Conservation (phyloP, 1,140 invertebrate genomes). For the Danaus melanippus region DNA sequence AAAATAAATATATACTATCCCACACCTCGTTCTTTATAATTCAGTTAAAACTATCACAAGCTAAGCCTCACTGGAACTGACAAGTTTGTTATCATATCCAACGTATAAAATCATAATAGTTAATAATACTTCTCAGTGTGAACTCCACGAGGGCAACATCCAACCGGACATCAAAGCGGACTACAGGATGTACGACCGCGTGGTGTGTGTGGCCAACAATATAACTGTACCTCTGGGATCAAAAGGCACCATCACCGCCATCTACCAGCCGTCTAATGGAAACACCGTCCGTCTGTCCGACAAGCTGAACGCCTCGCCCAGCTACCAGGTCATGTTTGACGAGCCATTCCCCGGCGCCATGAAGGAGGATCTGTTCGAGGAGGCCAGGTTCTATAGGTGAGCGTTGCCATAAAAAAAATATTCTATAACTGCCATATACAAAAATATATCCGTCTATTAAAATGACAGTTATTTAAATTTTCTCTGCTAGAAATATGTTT, state of each 20-base stretch:
- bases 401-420: neutral
- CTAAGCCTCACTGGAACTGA: too few species aligned
- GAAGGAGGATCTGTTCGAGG: slow-evolving; percentile 71
- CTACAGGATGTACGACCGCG: slow-evolving; percentile 85
- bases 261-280: slow-evolving; percentile 71
- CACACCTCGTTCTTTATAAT: too few species aligned
- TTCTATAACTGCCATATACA: neutral
- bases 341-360: slow-evolving; percentile 80
- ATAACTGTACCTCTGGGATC: slow-evolving; percentile 86
- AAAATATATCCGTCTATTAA: neutral
- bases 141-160: slow-evolving; percentile 68
- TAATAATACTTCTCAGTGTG: slow-evolving; percentile 49
- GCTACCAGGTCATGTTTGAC: slow-evolving; percentile 84
- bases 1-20: too few species aligned
- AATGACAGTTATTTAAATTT: neutral
- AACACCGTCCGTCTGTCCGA: slow-evolving; percentile 59
- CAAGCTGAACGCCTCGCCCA: slow-evolving; percentile 63
- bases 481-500: neutral
- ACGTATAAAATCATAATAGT: too few species aligned
- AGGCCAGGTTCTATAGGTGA: slow-evolving; percentile 55
- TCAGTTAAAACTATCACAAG: too few species aligned
- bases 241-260: slow-evolving; percentile 86
- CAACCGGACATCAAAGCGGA: slow-evolving; percentile 78
- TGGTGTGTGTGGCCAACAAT: slow-evolving; percentile 82
- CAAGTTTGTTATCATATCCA: too few species aligned